Percentiles rank a stretch among this genome's conserved stretches.
These are phyloP conservation scores for Melanostoma mellinum DNA, from an alignment of 2,888 invertebrate species.

Conservation along the genomic window DNA sequence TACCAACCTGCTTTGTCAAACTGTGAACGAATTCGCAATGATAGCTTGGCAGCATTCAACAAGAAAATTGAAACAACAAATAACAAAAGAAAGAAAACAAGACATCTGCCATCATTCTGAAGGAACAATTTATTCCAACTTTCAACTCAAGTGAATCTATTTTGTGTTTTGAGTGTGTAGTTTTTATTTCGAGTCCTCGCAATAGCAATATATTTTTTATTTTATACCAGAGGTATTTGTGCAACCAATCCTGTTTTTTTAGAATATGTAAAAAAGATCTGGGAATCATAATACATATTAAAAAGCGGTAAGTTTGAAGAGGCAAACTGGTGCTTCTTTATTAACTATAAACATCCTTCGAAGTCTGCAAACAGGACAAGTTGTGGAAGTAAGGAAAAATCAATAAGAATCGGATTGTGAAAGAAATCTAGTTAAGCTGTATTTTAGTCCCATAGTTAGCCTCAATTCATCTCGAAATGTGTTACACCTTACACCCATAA, in stretches of 20 bases:
- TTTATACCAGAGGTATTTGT: background rate
- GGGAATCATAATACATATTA: background rate
- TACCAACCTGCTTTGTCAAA: too few relatives aligned
- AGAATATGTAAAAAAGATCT: slow-evolving; percentile 2
- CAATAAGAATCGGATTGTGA: background rate
- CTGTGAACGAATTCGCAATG: too few relatives aligned
- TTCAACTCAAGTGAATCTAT: slow-evolving; percentile 1
- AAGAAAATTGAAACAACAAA: background rate
- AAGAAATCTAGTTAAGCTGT: background rate
- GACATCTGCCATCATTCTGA: slow-evolving; percentile 16
- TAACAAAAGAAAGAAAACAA: background rate
- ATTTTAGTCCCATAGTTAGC: background rate
- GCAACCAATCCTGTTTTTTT: background rate
- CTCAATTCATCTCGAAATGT: background rate
- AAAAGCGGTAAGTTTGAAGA: slow-evolving; percentile 18
- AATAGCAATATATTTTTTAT: background rate
- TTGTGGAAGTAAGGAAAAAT: slow-evolving; percentile 6
- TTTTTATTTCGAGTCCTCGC: background rate
- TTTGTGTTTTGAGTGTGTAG: slow-evolving; percentile 12
- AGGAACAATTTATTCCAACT: slow-evolving; percentile 2
- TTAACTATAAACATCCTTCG: too few relatives aligned
- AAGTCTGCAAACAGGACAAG: background rate
- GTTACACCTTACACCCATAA: background rate
- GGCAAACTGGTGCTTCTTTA: too few relatives aligned
- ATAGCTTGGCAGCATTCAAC: too few relatives aligned